A percentile compares a stretch with the other conserved stretches of the same genome.
Conservation (phyloP, 2,888 invertebrate species). For the Amblyjoppa fuscipennis region DNA sequence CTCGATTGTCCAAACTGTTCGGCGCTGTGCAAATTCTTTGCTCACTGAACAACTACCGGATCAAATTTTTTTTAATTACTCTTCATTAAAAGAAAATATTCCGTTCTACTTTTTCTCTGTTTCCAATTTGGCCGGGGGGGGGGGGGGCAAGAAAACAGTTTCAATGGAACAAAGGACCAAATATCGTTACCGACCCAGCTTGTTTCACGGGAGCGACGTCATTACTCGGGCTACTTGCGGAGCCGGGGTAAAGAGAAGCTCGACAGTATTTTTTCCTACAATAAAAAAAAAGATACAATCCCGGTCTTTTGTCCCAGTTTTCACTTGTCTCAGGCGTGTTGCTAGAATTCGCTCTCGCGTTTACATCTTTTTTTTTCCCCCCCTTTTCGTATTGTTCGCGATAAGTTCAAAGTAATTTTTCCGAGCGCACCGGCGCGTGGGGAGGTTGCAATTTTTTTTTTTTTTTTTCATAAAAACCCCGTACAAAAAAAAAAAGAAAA, state of each 20-base stretch:
- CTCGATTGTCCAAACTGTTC: no score
- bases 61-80: no score
- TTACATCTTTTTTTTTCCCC: constrained; percentile 12
- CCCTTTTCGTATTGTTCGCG: constrained; percentile 18
- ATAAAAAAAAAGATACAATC: constrained; percentile 21
- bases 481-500: neutral
- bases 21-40: no score
- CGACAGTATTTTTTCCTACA: constrained; percentile 15
- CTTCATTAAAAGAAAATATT: neutral
- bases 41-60: no score
- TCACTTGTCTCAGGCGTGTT: constrained; percentile 6
- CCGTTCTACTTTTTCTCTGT: no score
- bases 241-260: constrained; percentile 20
- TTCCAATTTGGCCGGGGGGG: no score
- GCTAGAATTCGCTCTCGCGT: constrained; percentile 12
- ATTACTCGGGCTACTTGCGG: constrained; percentile 24
- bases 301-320: constrained; percentile 39
- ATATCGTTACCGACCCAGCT: neutral
- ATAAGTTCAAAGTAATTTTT: constrained; percentile 57
- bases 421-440: constrained; percentile 29
- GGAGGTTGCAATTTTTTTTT: neutral
- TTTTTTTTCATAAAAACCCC: constrained; percentile 35
- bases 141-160: neutral
- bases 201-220: constrained; percentile 20
- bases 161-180: constrained; percentile 29